phyloP scores from a whole-genome alignment of 2,113 vertebrate genomes.

The Dasyprocta punctata region DNA sequence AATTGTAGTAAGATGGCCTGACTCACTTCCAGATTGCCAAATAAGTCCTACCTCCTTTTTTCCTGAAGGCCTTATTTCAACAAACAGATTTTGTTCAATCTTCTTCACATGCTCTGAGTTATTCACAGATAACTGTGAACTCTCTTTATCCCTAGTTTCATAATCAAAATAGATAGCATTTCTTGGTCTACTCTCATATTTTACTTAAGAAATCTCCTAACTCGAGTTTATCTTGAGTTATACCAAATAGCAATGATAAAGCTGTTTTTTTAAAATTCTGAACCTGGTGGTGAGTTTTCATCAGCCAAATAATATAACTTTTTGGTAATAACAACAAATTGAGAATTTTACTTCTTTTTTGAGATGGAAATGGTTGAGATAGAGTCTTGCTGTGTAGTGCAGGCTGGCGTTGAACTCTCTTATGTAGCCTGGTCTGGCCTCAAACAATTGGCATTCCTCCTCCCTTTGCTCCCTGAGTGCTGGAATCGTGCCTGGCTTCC shows the following conservation, averaged over 20 bases:
- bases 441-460: background rate
- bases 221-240: background rate
- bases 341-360: background rate
- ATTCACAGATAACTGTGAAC: background rate
- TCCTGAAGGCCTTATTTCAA: background rate
- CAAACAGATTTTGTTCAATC: background rate
- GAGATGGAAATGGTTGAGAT: background rate
- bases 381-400: background rate
- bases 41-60: background rate
- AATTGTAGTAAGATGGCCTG: background rate
- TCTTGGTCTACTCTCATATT: conserved; percentile 25
- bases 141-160: background rate
- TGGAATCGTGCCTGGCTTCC: background rate
- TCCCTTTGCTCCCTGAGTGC: background rate
- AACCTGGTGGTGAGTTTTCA: background rate
- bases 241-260: background rate
- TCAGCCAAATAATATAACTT: background rate
- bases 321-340: background rate
- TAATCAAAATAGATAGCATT: background rate
- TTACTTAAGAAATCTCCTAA: background rate
- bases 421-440: background rate
- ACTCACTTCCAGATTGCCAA: background rate
- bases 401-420: background rate
- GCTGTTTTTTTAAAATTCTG: background rate
- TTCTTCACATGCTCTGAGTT: background rate